A percentile compares a stretch with the other conserved stretches of the same genome.
phyloP scores from a whole-genome alignment of 2,797 vertebrate genomes.

The Staurois parvus region DNA sequence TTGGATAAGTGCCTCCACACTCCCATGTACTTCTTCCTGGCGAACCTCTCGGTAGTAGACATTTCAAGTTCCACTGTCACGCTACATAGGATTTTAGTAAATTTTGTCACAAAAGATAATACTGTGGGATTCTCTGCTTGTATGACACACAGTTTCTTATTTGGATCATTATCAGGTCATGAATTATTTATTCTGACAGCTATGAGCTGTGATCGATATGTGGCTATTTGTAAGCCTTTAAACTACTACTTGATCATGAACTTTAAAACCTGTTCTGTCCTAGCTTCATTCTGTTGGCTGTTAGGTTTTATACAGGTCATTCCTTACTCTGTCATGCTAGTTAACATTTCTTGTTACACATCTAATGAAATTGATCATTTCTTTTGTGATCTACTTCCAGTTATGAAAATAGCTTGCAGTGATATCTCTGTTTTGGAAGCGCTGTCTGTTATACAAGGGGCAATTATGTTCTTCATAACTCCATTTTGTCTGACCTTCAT shows the following conservation, averaged over 20 bases:
- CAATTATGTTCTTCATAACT: not conserved
- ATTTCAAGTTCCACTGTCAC: slow-evolving; percentile 15
- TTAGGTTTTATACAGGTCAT: slow-evolving; percentile 14
- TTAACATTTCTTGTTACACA: not conserved
- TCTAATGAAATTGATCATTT: slow-evolving; percentile 10
- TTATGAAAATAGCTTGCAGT: slow-evolving; percentile 16
- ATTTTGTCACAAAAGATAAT: slow-evolving; percentile 13
- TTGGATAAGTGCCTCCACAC: slow-evolving; percentile 21
- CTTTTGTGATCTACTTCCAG: slow-evolving; percentile 1
- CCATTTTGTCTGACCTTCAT: slow-evolving; percentile 5
- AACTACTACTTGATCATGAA: slow-evolving; percentile 13
- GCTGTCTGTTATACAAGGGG: not conserved
- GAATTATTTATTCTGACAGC: slow-evolving; percentile 15
- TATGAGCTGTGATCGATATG: slow-evolving; percentile 19
- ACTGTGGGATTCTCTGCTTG: not conserved
- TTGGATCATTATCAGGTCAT: slow-evolving; percentile 2
- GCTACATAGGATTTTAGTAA: slow-evolving; percentile 12
- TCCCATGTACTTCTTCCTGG: slow-evolving; percentile 40
- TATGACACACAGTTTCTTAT: not conserved
- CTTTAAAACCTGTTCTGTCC: not conserved
- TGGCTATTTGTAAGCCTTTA: slow-evolving; percentile 19
- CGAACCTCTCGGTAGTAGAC: slow-evolving; percentile 11
- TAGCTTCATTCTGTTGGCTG: slow-evolving; percentile 10
- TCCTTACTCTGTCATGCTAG: not conserved
- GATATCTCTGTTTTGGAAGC: not conserved